Evolutionary conservation across 2,888 invertebrate genomes (phyloP).

Genomic region (Drosophila lutescens): DNA sequence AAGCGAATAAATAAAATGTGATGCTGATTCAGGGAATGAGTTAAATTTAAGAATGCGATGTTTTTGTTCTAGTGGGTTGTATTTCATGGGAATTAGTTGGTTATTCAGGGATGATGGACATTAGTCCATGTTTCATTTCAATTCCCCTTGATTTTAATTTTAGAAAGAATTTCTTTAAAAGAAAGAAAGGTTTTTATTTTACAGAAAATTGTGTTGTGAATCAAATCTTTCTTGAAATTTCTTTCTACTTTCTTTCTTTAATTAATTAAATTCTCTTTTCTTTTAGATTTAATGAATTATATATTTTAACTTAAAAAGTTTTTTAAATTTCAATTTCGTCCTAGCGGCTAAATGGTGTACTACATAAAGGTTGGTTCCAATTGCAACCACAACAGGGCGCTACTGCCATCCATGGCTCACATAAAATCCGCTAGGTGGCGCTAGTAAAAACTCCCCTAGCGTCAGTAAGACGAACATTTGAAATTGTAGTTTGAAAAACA

Average conservation of each 20-base stretch:
- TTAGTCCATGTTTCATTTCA: no score
- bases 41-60: neutral
- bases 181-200: no score
- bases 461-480: constrained; percentile 4
- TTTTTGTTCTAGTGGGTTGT: neutral
- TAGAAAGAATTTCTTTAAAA: neutral
- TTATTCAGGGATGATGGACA: no score
- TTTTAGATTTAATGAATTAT: no score
- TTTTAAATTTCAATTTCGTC: no score
- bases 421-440: neutral
- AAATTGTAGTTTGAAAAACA: neutral
- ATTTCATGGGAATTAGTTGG: neutral
- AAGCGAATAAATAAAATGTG: no score
- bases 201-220: no score
- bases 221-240: no score
- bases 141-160: neutral
- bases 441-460: constrained; percentile 2
- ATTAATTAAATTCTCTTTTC: no score
- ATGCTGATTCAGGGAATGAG: neutral
- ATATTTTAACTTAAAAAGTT: no score
- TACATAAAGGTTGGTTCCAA: neutral
- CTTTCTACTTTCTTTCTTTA: no score
- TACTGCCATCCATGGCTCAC: rapidly evolving
- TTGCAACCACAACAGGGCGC: neutral
- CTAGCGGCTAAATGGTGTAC: neutral